Percentiles rank a stretch among this genome's conserved stretches.
Evolutionary conservation across 2,797 vertebrate species (phyloP).

Genomic region (Diglossa cyanea): DNA sequence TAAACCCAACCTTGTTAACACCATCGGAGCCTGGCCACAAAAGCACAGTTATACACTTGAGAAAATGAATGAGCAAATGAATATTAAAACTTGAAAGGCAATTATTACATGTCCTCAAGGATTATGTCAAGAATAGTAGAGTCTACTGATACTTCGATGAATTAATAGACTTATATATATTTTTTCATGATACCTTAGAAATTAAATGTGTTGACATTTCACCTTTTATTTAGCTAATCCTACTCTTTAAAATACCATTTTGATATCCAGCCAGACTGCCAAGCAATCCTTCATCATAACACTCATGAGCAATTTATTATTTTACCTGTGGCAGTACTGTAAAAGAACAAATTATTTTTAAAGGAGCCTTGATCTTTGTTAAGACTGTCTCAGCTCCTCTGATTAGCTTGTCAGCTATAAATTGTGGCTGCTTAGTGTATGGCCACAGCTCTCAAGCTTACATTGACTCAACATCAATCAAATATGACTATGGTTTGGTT

Average conservation of each 20-base stretch:
- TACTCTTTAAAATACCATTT: not conserved
- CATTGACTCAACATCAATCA: not conserved
- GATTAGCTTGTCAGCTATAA: not conserved
- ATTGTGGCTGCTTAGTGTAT: not conserved
- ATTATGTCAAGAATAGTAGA: not conserved
- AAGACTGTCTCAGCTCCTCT: not conserved
- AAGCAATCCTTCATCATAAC: not conserved
- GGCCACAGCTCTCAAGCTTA: not conserved
- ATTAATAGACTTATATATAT: not conserved
- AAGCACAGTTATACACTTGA: not conserved
- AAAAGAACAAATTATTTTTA: not conserved
- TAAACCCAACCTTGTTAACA: not conserved
- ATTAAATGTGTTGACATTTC: not conserved
- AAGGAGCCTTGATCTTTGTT: not conserved
- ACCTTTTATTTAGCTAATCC: not conserved
- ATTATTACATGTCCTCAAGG: constrained; percentile 1
- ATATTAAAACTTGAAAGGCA: not conserved
- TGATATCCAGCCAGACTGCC: not conserved
- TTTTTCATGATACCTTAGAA: not conserved
- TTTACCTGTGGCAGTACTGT: not conserved
- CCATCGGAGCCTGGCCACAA: not conserved
- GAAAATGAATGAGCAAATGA: not conserved
- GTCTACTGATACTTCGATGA: not conserved
- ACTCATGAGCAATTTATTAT: not conserved
- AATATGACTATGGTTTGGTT: not conserved